These are phyloP conservation scores for Dione juno DNA, from an alignment of 2,888 invertebrate species.

Conservation along the genomic window DNA sequence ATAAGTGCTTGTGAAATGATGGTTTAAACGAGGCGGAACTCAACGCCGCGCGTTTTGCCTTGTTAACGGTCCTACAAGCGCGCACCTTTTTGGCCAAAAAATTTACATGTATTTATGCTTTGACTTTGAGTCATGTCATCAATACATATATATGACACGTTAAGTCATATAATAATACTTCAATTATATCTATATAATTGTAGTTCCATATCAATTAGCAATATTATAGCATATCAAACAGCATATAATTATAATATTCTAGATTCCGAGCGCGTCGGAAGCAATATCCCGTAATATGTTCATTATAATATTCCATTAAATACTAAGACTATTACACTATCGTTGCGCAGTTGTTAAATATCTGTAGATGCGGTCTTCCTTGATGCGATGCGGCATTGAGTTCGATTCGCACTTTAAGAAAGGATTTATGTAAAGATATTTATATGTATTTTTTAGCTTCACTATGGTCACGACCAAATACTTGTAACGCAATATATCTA, in stretches of 20 bases:
- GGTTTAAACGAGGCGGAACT: background rate
- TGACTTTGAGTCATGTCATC: background rate
- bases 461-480: too few species aligned
- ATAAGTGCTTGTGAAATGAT: too few species aligned
- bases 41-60: background rate
- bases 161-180: background rate
- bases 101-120: too few species aligned
- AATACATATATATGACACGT: background rate
- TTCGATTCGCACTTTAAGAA: background rate
- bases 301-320: constrained; percentile 19
- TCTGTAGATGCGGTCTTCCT: background rate
- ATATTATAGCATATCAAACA: too few species aligned
- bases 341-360: background rate
- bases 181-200: constrained; percentile 12
- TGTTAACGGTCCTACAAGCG: too few species aligned
- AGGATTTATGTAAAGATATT: background rate
- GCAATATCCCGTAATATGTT: constrained; percentile 24
- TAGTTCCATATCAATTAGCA: constrained; percentile 24
- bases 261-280: constrained; percentile 27
- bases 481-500: too few species aligned
- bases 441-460: too few species aligned
- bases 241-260: constrained; percentile 31
- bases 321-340: background rate
- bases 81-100: too few species aligned
- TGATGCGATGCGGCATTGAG: background rate